phyloP scores from a whole-genome alignment of 2,888 invertebrate species.

The Sarcophaga rosellei region DNA sequence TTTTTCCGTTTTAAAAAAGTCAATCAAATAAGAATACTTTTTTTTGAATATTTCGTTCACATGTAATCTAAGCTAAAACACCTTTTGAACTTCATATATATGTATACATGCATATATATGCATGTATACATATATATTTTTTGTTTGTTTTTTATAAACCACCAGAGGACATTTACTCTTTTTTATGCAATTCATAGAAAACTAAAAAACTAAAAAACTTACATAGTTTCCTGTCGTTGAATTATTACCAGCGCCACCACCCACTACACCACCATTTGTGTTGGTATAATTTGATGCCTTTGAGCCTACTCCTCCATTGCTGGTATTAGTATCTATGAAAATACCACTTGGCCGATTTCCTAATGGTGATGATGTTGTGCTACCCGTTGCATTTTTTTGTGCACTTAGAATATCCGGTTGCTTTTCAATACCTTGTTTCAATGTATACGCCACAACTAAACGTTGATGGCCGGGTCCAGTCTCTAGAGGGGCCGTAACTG shows the following conservation, averaged over 20 bases:
- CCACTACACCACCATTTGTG: slow-evolving; percentile 54
- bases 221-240: slow-evolving; percentile 77
- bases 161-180: neutral
- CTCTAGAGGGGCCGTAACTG: slow-evolving; percentile 84
- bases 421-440: slow-evolving; percentile 88
- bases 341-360: slow-evolving; percentile 77
- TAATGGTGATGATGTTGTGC: slow-evolving; percentile 79
- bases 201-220: slow-evolving; percentile 69
- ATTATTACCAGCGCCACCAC: slow-evolving; percentile 32
- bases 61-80: neutral
- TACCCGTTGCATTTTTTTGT: slow-evolving; percentile 84
- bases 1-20: neutral
- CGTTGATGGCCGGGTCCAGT: slow-evolving; percentile 91
- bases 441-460: slow-evolving; percentile 92
- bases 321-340: slow-evolving; percentile 65
- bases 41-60: neutral
- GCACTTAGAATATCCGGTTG: slow-evolving; percentile 92
- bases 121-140: neutral
- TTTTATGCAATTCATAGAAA: neutral
- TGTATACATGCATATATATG: neutral
- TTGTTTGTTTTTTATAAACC: slow-evolving; percentile 6
- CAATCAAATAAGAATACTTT: too few species aligned
- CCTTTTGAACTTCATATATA: neutral
- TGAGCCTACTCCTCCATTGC: slow-evolving; percentile 70
- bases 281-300: slow-evolving; percentile 70